phyloP scores from a whole-genome alignment of 2,113 vertebrate species.

The Tragelaphus strepsiceros region DNA sequence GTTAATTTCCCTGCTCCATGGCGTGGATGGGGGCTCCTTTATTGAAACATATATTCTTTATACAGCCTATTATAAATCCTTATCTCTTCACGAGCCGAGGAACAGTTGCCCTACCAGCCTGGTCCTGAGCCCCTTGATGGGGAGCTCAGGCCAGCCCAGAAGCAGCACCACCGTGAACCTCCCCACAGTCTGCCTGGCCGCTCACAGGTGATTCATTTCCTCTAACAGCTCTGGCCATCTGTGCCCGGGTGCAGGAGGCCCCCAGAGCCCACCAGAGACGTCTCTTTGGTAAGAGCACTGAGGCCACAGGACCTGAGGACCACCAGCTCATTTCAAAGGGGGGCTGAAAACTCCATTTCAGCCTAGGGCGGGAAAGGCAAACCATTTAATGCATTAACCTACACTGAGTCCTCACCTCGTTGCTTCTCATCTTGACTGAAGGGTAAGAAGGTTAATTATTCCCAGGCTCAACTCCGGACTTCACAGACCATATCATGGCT shows the following conservation, averaged over 20 bases:
- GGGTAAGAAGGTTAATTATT: slow-evolving; percentile 57
- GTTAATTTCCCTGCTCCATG: background rate
- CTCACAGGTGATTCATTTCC: background rate
- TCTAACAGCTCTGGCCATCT: background rate
- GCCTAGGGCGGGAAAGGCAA: slow-evolving; percentile 2
- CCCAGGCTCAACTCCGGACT: slow-evolving; percentile 35
- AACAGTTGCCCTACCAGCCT: background rate
- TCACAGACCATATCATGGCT: slow-evolving; percentile 18
- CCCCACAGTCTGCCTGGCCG: background rate
- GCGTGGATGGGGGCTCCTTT: background rate
- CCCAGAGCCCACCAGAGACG: background rate
- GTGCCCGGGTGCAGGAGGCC: background rate
- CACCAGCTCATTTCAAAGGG: background rate
- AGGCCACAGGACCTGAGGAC: background rate
- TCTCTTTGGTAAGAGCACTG: background rate
- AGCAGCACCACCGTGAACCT: background rate
- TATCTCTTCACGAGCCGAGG: background rate
- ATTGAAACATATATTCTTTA: background rate
- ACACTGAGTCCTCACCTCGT: slow-evolving; percentile 31
- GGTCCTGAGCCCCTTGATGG: background rate
- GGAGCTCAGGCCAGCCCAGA: background rate
- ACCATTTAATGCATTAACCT: slow-evolving; percentile 49
- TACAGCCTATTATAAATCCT: background rate
- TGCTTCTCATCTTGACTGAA: slow-evolving; percentile 48
- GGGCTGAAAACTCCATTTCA: slow-evolving; percentile 8